Conservation (phyloP, 2,888 invertebrate species). For the Melitaea athalia region DNA sequence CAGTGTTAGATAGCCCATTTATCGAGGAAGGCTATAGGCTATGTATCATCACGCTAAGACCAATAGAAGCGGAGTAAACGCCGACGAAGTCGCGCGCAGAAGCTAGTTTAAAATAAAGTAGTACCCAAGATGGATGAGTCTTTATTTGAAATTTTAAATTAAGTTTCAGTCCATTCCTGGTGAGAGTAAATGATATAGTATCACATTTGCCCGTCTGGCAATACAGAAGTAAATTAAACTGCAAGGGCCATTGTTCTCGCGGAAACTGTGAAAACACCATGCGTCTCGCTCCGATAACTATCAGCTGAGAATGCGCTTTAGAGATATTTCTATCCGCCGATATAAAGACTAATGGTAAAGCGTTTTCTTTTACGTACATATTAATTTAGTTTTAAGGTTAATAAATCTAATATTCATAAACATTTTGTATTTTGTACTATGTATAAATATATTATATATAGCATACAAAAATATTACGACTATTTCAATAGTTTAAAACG, state of each 20-base stretch:
- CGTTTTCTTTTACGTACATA: not conserved
- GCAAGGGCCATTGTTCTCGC: slow-evolving; percentile 48
- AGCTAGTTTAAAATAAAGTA: not conserved
- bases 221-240: slow-evolving; percentile 54
- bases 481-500: not conserved
- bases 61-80: too few species aligned
- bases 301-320: slow-evolving; percentile 48
- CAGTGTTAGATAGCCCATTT: too few species aligned
- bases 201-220: slow-evolving; percentile 39
- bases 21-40: too few species aligned
- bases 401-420: not conserved
- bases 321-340: slow-evolving; percentile 45
- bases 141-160: not conserved
- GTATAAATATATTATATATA: not conserved
- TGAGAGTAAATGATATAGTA: slow-evolving; percentile 33
- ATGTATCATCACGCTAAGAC: too few species aligned
- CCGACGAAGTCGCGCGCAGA: too few species aligned
- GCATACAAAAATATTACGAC: not conserved
- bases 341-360: slow-evolving; percentile 42
- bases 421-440: too few species aligned
- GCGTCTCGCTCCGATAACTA: slow-evolving; percentile 65
- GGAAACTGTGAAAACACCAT: slow-evolving; percentile 55
- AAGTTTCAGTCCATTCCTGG: slow-evolving; percentile 16
- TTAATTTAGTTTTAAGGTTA: not conserved
- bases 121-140: not conserved